phyloP scores from a whole-genome alignment of 2,888 invertebrate species.

The Leptogaster cylindrica region DNA sequence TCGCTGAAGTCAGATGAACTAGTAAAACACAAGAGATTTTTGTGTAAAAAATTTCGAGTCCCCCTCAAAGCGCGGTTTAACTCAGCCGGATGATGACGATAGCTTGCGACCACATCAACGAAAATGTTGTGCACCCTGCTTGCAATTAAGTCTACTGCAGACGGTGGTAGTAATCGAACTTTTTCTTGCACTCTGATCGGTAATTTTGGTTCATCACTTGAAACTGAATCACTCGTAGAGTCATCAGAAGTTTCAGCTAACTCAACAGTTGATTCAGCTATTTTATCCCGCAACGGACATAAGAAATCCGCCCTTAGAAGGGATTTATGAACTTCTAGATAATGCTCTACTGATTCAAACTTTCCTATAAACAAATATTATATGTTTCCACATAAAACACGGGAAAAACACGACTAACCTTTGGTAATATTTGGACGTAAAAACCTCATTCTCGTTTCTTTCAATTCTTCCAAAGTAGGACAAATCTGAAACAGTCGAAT shows the following conservation, averaged over 20 bases:
- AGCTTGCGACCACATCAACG: constrained; percentile 51
- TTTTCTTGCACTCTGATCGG: constrained; percentile 52
- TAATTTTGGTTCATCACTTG: no score
- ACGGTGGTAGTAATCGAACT: constrained; percentile 53
- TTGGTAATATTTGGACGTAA: constrained; percentile 67
- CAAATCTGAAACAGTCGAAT: constrained; percentile 60
- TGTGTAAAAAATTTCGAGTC: constrained; percentile 57
- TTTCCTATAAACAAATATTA: constrained; percentile 60
- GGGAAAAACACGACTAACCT: constrained; percentile 64
- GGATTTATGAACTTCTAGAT: constrained; percentile 80
- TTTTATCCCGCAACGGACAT: constrained; percentile 69
- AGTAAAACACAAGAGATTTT: constrained; percentile 77
- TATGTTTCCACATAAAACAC: not conserved
- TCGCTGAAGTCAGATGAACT: constrained; percentile 69
- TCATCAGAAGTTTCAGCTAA: no score
- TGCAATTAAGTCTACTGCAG: no score
- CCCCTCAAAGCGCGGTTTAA: not conserved
- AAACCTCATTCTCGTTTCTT: constrained; percentile 55
- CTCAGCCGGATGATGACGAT: not conserved
- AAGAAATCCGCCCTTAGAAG: constrained; percentile 82
- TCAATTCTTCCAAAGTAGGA: constrained; percentile 62
- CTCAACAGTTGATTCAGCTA: constrained; percentile 50
- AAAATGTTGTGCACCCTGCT: no score
- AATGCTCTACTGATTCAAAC: constrained; percentile 70
- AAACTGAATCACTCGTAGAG: constrained; percentile 40